Evolutionary conservation across 2,888 invertebrate genomes (phyloP).

Genomic region (Cheilosia variabilis): DNA sequence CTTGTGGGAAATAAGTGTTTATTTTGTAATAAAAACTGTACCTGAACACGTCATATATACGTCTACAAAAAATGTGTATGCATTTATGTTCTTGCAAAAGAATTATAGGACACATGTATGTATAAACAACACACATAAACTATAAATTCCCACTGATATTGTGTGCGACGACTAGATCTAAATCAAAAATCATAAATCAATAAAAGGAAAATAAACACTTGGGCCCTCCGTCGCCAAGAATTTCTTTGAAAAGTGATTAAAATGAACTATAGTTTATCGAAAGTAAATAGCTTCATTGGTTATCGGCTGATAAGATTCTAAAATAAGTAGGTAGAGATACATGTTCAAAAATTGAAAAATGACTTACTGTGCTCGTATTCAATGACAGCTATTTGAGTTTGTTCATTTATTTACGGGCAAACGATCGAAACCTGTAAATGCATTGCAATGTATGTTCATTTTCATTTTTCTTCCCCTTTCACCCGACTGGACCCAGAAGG

Average conservation of each 20-base stretch:
- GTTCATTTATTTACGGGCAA: too few relatives aligned
- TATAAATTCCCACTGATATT: background rate
- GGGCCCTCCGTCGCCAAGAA: background rate
- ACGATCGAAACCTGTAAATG: too few relatives aligned
- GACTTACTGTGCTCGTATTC: background rate
- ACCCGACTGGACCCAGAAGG: too few relatives aligned
- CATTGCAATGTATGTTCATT: too few relatives aligned
- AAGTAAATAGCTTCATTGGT: constrained; percentile 7
- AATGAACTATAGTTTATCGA: constrained; percentile 1
- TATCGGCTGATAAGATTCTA: constrained; percentile 21
- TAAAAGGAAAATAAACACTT: background rate
- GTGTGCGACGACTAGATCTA: constrained; percentile 1
- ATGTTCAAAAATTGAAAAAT: background rate
- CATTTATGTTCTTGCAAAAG: background rate
- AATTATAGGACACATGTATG: background rate
- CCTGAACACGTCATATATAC: background rate
- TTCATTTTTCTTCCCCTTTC: too few relatives aligned
- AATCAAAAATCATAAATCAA: constrained; percentile 14
- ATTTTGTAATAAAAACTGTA: background rate
- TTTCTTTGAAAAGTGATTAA: constrained; percentile 5
- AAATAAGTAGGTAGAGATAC: constrained; percentile 4
- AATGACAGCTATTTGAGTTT: background rate
- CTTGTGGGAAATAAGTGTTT: background rate
- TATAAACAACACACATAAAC: background rate
- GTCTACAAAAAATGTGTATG: background rate